Conservation (phyloP, 1,140 invertebrate genomes). For the Leptoteleia sp. region DNA sequence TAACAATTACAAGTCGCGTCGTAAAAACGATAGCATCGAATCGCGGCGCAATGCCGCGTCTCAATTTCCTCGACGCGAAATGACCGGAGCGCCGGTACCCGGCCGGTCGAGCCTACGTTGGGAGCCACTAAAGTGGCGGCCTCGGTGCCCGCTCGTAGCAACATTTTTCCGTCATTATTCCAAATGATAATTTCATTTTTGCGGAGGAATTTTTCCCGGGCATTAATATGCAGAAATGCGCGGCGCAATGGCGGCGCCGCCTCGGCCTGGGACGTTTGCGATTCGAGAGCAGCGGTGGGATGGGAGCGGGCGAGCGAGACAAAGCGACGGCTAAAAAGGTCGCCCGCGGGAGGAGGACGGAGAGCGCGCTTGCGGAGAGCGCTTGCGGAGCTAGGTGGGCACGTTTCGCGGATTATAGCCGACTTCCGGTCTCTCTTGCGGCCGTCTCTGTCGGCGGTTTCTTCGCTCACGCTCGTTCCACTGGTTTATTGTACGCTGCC, state of each 20-base stretch:
- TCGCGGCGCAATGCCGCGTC: too few species aligned
- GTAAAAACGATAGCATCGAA: too few species aligned
- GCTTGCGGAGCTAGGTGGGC: slow-evolving; percentile 63
- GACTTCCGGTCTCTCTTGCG: slow-evolving; percentile 70
- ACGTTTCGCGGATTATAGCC: slow-evolving; percentile 74
- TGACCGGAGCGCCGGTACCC: too few species aligned
- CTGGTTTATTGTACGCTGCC: slow-evolving; percentile 75
- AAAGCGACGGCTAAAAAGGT: slow-evolving; percentile 11
- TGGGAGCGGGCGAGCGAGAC: slow-evolving; percentile 28
- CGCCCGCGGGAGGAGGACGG: slow-evolving; percentile 16
- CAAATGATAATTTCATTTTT: slow-evolving; percentile 59
- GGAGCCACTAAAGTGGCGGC: too few species aligned
- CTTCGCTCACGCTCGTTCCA: slow-evolving; percentile 67
- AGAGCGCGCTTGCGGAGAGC: too few species aligned
- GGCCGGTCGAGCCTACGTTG: too few species aligned
- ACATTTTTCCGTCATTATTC: slow-evolving; percentile 50
- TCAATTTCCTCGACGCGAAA: too few species aligned
- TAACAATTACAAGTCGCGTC: too few species aligned
- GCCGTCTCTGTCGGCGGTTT: slow-evolving; percentile 57
- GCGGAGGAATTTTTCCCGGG: slow-evolving; percentile 53
- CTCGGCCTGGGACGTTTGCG: slow-evolving; percentile 43
- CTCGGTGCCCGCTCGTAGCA: too few species aligned
- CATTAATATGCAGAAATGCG: slow-evolving; percentile 59
- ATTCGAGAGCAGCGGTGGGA: slow-evolving; percentile 50
- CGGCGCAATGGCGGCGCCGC: slow-evolving; percentile 40